Percentiles rank a stretch among this genome's conserved stretches.
These are phyloP conservation scores for Bufo gargarizans DNA, from an alignment of 2,113 vertebrate species.

Conservation along the genomic window DNA sequence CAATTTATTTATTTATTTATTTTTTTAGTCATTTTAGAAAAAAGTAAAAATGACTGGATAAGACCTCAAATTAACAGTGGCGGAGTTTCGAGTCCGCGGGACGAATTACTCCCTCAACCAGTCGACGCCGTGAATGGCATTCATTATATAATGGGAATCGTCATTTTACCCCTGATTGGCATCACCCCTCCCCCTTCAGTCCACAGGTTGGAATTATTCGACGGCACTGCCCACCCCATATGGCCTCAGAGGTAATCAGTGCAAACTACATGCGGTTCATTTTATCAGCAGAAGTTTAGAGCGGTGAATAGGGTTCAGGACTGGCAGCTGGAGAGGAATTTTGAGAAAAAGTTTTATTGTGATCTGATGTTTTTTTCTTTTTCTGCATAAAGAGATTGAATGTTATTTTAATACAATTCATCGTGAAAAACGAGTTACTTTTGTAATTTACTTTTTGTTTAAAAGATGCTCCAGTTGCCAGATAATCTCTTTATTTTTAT, in stretches of 20 bases:
- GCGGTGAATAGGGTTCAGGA: no score
- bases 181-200: constrained; percentile 54
- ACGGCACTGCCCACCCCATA: constrained; percentile 63
- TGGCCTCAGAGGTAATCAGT: constrained; percentile 57
- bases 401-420: no score
- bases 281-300: no score
- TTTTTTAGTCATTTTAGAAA: no score
- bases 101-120: constrained; percentile 46
- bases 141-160: constrained; percentile 74
- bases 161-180: constrained; percentile 72
- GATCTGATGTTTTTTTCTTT: no score
- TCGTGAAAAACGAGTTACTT: no score
- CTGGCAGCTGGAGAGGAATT: no score
- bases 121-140: constrained; percentile 65
- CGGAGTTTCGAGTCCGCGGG: constrained; percentile 52
- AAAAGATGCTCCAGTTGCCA: no score
- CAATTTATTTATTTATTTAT: background rate
- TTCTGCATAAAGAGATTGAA: no score
- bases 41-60: constrained; percentile 67
- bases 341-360: no score
- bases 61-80: constrained; percentile 67
- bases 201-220: constrained; percentile 60
- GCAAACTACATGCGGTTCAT: background rate
- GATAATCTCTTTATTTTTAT: no score
- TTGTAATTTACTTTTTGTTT: no score